Evolutionary conservation across 2,113 vertebrate species (phyloP).

Genomic region (Channa argus): DNA sequence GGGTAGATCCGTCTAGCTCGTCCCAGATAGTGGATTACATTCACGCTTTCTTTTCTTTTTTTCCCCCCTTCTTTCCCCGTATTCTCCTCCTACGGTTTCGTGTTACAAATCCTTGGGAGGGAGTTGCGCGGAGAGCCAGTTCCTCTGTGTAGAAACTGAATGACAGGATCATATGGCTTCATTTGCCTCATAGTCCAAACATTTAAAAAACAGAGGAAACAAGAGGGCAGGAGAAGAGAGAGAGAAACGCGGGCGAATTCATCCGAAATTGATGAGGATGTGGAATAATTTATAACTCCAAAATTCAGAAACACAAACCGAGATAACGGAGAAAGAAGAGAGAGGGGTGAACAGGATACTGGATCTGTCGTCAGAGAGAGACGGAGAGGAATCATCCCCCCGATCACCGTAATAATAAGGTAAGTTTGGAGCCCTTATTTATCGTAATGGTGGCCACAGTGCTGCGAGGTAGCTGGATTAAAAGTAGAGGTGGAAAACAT

Average conservation of each 20-base stretch:
- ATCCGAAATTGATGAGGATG: conserved; percentile 49
- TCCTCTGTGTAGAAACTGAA: conserved; percentile 77
- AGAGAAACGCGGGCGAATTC: conserved; percentile 5
- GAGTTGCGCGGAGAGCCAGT: conserved; percentile 78
- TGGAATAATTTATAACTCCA: conserved; percentile 78
- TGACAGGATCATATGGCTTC: conserved; percentile 80
- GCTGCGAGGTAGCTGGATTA: neutral
- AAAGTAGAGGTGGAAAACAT: conserved; percentile 49
- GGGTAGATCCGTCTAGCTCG: conserved; percentile 41
- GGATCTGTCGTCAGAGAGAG: conserved; percentile 55
- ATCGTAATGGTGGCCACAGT: neutral
- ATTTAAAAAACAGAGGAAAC: conserved; percentile 11
- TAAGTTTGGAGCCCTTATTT: conserved; percentile 61
- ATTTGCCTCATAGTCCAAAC: conserved; percentile 51
- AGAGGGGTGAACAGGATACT: conserved; percentile 41
- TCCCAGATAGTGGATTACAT: conserved; percentile 70
- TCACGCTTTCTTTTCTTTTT: conserved; percentile 53
- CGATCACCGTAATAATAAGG: conserved; percentile 51
- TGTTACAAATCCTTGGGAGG: conserved; percentile 80
- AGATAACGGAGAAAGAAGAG: conserved; percentile 55
- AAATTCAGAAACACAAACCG: conserved; percentile 41
- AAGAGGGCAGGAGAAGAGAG: conserved; percentile 33
- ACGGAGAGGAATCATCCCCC: conserved; percentile 49
- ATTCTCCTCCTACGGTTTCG: conserved; percentile 75
- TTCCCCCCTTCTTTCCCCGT: conserved; percentile 22